A percentile compares a stretch with the other conserved stretches of the same genome.
Evolutionary conservation across 2,797 vertebrate genomes (phyloP).

Genomic region (Thunnus albacares): DNA sequence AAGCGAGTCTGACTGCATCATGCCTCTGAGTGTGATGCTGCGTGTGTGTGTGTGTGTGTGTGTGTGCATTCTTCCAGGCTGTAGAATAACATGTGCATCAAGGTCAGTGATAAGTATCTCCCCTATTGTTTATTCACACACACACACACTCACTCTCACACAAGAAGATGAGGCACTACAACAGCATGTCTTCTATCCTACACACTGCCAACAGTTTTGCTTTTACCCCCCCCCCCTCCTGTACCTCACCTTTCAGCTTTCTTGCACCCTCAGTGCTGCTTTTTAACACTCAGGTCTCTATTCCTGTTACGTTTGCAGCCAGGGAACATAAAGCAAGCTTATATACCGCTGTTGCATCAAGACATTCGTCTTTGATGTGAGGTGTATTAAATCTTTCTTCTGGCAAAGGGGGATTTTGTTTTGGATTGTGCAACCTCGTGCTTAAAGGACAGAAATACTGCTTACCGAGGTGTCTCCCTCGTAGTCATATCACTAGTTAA

Average conservation of each 20-base stretch:
- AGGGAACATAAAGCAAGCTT: conserved; percentile 19
- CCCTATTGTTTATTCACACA: conserved; percentile 42
- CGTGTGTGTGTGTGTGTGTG: conserved; percentile 14
- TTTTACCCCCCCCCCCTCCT: conserved; percentile 25
- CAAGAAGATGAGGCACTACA: conserved; percentile 1
- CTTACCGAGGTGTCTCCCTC: background rate
- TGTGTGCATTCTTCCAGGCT: conserved; percentile 11
- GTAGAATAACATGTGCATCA: conserved; percentile 46
- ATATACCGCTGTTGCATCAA: conserved; percentile 29
- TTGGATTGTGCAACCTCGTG: background rate
- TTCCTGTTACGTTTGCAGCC: conserved; percentile 34
- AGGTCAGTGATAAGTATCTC: conserved; percentile 59
- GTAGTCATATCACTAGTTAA: background rate
- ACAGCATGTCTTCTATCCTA: conserved; percentile 13
- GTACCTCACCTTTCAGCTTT: conserved; percentile 41
- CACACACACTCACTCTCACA: conserved; percentile 4
- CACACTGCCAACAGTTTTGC: conserved; percentile 18
- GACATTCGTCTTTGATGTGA: conserved; percentile 41
- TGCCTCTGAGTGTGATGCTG: conserved; percentile 17
- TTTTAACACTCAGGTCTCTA: conserved; percentile 48
- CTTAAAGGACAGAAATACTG: conserved; percentile 22
- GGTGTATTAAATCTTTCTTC: conserved; percentile 17
- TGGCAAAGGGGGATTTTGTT: background rate
- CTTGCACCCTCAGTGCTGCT: conserved; percentile 5
- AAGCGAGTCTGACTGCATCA: conserved; percentile 4